These are phyloP conservation scores for Thamnophis elegans DNA, from an alignment of 2,797 vertebrate genomes.

Conservation along the genomic window DNA sequence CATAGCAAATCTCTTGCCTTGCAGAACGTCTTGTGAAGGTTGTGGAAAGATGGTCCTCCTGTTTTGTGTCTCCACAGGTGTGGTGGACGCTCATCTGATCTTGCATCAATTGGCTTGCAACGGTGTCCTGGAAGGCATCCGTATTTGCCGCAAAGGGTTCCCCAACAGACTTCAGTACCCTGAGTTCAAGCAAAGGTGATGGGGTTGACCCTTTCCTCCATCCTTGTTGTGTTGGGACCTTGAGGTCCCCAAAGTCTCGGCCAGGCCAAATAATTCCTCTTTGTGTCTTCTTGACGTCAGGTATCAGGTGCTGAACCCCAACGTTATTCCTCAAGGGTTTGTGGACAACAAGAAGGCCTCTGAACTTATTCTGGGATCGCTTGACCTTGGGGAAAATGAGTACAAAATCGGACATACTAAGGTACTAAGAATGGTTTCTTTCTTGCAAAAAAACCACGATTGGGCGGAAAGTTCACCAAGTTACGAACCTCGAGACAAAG, in stretches of 20 bases:
- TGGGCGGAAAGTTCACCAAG: not conserved
- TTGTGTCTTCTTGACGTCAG: conserved; percentile 45
- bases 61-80: conserved; percentile 57
- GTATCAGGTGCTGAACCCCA: conserved; percentile 78
- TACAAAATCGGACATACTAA: conserved; percentile 72
- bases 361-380: conserved; percentile 68
- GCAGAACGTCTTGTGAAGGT: not conserved
- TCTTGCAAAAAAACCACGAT: not conserved
- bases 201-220: not conserved
- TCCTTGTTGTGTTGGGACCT: not conserved
- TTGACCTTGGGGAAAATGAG: conserved; percentile 65
- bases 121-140: conserved; percentile 75
- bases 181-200: conserved; percentile 78
- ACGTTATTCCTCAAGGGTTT: conserved; percentile 70
- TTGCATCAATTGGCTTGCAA: conserved; percentile 77
- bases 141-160: conserved; percentile 80
- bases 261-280: not conserved
- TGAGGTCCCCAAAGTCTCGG: not conserved
- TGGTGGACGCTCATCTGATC: conserved; percentile 73
- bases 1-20: not conserved
- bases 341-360: conserved; percentile 75
- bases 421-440: conserved; percentile 31
- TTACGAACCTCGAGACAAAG: too few relatives aligned
- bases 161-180: conserved; percentile 76
- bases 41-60: not conserved